Evolutionary conservation across 2,888 invertebrate species (phyloP), one percentile per base, ranked within the genome.

Genomic region (Melinaea marsaeus): DNA sequence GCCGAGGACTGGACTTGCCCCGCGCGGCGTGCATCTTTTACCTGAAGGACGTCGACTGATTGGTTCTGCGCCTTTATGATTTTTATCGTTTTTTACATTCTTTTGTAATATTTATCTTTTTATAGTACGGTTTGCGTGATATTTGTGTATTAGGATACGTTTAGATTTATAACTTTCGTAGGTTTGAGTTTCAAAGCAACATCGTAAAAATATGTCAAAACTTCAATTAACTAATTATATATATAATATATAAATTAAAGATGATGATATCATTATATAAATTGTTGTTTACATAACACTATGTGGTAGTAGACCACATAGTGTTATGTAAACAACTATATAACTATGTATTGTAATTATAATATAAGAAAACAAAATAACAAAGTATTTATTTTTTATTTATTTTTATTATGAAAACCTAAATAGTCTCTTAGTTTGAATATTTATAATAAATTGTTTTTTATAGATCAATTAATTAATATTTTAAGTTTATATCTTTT

Each of bases 11-110:
- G 77, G 81, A 81, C 80, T 78, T 75, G 77, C 75, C 73, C 58
- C 73, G 77, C 80, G 77, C 81, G 76, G 71, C 75, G 76, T 82
- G 82, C 81, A 83, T 84, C 82, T 81, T 84, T 83, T 77, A 83
- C 78, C 75, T 76, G 71, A 79, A 76, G 74, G 74, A 75, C 75
- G 70, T 60, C 71, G 69, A 70, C 72, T 75, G 75, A 75, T 75
- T 71, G 74, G 66, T 71, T 72, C 72, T 74, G 75, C 58, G 57
- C 67, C 64, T 67, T 64, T 70, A 71, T 62, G 55, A 58, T 64
- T 66, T 66, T 63, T 59, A 57, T 56, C 54, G 60, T 37, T 59
- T 48, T 37, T 57, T 58, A 60, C 61, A 47, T 64, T 56, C 60
- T 65, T 65, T 61, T 47, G 46, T 64, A 13, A 45, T 51, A n/a